Conservation (phyloP, 2,797 vertebrate genomes). For the Melanotaenia pygmaea region DNA sequence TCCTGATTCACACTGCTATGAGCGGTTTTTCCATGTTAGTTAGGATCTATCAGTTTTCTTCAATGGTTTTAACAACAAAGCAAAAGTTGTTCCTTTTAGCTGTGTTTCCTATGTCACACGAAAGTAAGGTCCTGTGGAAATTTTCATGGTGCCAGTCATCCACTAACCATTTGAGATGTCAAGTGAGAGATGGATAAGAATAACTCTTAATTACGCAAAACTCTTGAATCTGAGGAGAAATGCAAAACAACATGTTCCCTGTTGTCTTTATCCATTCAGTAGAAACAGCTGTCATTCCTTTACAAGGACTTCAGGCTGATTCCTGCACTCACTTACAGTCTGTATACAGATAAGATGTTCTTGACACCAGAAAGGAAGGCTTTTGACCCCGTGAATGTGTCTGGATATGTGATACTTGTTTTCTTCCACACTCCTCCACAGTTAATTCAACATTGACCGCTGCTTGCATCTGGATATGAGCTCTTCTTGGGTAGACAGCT, state of each 20-base stretch:
- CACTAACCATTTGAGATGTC: background rate
- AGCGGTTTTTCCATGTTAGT: background rate
- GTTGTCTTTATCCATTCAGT: background rate
- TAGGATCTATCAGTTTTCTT: background rate
- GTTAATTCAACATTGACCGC: background rate
- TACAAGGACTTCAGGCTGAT: background rate
- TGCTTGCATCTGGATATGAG: background rate
- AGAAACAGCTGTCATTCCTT: background rate
- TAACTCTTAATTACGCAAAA: background rate
- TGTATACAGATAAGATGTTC: background rate
- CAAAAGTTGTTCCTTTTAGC: too few relatives aligned
- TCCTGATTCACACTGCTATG: conserved; percentile 11
- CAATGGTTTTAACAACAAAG: too few relatives aligned
- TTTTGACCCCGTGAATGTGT: background rate
- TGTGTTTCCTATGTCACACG: too few relatives aligned
- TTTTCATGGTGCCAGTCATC: too few relatives aligned
- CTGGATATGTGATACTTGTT: background rate
- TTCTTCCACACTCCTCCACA: background rate
- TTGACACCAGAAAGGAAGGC: background rate
- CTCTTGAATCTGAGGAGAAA: background rate
- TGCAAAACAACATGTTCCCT: background rate
- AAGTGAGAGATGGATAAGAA: background rate
- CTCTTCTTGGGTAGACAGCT: background rate
- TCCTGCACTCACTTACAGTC: background rate
- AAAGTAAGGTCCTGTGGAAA: too few relatives aligned